Base-by-base conservation (phyloP, 2,797 vertebrate species). In the Micromesistius poutassou region DNA sequence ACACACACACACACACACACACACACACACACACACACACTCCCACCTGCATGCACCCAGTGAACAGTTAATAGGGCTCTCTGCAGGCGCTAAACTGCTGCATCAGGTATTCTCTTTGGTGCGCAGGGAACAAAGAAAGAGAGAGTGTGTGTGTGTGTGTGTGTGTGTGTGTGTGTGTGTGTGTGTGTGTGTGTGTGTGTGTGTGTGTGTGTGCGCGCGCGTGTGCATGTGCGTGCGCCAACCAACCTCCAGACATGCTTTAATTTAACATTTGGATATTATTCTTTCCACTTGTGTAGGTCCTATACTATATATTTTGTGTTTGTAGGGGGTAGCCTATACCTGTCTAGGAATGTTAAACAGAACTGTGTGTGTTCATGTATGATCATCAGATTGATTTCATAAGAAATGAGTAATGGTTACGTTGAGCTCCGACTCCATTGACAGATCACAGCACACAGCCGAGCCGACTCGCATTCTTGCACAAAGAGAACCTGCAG, bases 21-120 rank as follows among this genome's bases (percentile, higher is more conserved):
- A n/a, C n/a, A n/a, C n/a, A n/a, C n/a, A 74, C 62, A 75, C 70
- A 46, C 75, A 76, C 31, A 31, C 36, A 33, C 33, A 35, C 33
- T 80, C 75, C 36, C 31, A 81, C 71, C 33, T n/a, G 19, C 77
- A 80, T 74, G 75, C 50, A 55, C 19, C 16, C 50, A 81, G 74
- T 1, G 76, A 77, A 78, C 75, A 72, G 80, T 86, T 87, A 77
- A 82, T 84, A 79, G 80, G 81, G 87, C 80, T 84, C 81, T 81
- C 81, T 81, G 82, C 81, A 82, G 82, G 85, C 77, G 76, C 75
- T 79, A 82, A 86, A 88, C 79, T 88, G 87, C 90, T 88, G 88
- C 74, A 87, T 91, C 89, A 87, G 89, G 79, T 83, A 82, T 91
- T 90, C 85, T 84, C 84, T 88, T 89, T 89, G 80, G 88, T 82